Evolutionary conservation across 1,140 invertebrate species (phyloP), one percentile per base, ranked within the genome.

Genomic region (Ceratosolen solmsi): DNA sequence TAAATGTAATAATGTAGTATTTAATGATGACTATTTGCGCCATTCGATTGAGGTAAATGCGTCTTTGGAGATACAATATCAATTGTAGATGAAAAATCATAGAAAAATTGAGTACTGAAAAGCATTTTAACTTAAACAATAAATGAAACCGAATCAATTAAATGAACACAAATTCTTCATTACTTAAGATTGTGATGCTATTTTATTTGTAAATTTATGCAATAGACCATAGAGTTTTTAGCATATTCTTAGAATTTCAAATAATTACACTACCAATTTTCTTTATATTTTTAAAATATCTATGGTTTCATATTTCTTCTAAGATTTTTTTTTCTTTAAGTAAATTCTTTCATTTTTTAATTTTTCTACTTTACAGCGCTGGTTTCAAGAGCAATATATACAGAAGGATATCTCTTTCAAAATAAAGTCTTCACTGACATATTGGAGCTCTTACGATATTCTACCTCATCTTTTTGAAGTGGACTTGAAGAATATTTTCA

Each of bases 391-490:
- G 65, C 63, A 79, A 33, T 54, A 41, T 38, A 70, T 38, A 70
- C 65, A 79, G 25, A 79, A 70, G 30, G n/a, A 70, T 36, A 70
- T 25, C 13, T 33, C 51, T 79, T 56, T 79, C 76, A 71, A 70
- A 70, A 79, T 70, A 56, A 54, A 65, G 46, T n/a, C 58, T 46
- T 46, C 17, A 22, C 5, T n/a, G 22, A 49, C 25, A n/a, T 71
- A 27, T 76, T 46, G 63, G 20, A 54, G 54, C 22, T 58, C 54
- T 7, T 3, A 38, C 22, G 5, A 76, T 63, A 76, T 63, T 60
- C 30, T 30, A n/a, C n/a, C n/a, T n/a, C n/a, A n/a, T n/a, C n/a
- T n/a, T n/a, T n/a, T n/a, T n/a, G n/a, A n/a, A n/a, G n/a, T n/a
- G n/a, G 9, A 11, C 13, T 60, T 30, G 8, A 30, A 27, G 13